Evolutionary conservation across 2,113 vertebrate genomes (phyloP), one percentile per base, ranked within the genome.

Genomic region (Poecile atricapillus): DNA sequence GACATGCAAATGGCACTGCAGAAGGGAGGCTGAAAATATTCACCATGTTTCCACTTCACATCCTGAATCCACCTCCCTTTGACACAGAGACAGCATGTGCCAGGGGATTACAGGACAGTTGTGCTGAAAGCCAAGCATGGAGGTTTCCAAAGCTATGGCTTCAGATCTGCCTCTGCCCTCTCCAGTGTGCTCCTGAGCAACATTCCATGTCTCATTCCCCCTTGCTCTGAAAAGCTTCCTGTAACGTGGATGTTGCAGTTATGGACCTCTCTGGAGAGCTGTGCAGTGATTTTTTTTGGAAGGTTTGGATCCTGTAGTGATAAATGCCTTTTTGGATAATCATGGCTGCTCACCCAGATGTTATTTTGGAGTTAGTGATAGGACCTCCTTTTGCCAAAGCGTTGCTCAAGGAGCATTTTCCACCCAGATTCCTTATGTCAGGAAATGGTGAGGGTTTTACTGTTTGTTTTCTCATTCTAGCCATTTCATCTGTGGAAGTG

Each of bases 361-460:
- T 69, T 85, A 50, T 83, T 95, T 87, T 55, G 50, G 58, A 68
- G 53, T 53, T 65, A 70, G 37, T 62, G 46, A 8, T 70, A 64
- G 53, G 33, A 35, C 74, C 30, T 76, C 25, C 21, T 87, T 91
- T 77, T 80, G 74, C 87, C 87, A 90, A 90, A 47, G 41, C 23
- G 23, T 71, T 95, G 31, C 67, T 83, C 53, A 89, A 91, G 89
- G 62, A 50, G 33, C 23, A 13, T 91, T 93, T 96, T 95, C 63
- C 46, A 65, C 78, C 12, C 68, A 70, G 55, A 74, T 60, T 59
- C 58, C 55, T 85, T 60, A 30, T 8, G n/a, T 70, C 53, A 76
- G 89, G 67, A 95, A 89, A 82, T 39, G 73, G 46, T 53, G 70
- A 69, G 44, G 41, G 1, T 10, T 43, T 93, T 82, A 68, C 63